Percentiles rank a stretch among this genome's conserved stretches.
Conservation (phyloP, 2,797 vertebrate species). For the Masticophis lateralis region DNA sequence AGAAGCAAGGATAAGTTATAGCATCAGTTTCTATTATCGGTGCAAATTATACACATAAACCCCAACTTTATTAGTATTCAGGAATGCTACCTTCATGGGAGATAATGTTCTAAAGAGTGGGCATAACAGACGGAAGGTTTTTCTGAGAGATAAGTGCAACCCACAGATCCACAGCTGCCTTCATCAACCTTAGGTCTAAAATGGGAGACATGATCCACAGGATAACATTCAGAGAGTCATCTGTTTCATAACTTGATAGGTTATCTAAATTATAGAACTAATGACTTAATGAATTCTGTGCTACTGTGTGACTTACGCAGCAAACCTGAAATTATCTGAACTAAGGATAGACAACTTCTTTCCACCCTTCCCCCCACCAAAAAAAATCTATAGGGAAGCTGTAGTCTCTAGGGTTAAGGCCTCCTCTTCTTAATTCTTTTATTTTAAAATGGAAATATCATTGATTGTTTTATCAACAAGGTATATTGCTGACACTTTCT, state of each 20-base stretch:
- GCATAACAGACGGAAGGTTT: not conserved
- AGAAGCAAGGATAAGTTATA: conserved; percentile 27
- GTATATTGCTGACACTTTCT: not conserved
- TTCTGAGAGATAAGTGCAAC: not conserved
- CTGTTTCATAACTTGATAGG: not conserved
- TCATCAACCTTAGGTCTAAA: not conserved
- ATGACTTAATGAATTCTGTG: not conserved
- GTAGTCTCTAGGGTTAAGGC: not conserved
- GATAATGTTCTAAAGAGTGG: not conserved
- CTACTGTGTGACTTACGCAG: not conserved
- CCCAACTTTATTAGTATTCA: not conserved
- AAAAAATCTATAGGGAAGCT: not conserved
- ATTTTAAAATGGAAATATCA: not conserved
- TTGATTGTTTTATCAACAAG: not conserved
- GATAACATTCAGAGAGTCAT: not conserved
- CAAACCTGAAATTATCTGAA: not conserved
- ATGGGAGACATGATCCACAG: not conserved
- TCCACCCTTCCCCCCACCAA: not conserved
- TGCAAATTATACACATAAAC: not conserved
- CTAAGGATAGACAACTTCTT: not conserved
- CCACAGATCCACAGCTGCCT: not conserved
- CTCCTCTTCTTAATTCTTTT: not conserved
- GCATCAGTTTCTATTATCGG: not conserved
- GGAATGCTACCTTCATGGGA: not conserved
- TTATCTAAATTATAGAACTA: not conserved